Evolutionary conservation across 2,888 invertebrate species (phyloP).

Genomic region (Lasioglossum villosulum): DNA sequence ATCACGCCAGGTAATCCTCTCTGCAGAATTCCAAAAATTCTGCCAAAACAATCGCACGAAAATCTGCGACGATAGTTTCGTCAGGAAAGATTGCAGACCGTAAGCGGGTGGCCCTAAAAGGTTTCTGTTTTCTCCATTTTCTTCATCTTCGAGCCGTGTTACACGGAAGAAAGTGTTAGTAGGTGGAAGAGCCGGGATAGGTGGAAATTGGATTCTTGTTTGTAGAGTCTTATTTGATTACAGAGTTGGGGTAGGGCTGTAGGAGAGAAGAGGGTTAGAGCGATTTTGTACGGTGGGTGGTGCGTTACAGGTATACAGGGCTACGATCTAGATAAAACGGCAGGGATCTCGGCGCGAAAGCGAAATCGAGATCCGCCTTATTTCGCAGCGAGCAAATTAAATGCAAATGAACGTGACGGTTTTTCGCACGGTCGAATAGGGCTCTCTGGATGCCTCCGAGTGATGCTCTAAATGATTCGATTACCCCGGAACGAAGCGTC

Average conservation of each 20-base stretch:
- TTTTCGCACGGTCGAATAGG: neutral
- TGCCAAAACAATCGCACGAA: neutral
- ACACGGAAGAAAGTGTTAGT: conserved; percentile 38
- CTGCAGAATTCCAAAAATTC: neutral
- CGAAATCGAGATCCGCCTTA: conserved; percentile 42
- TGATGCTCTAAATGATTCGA: conserved; percentile 38
- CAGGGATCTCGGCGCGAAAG: conserved; percentile 20
- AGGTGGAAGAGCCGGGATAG: conserved; percentile 13
- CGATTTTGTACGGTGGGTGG: conserved; percentile 56
- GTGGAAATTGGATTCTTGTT: conserved; percentile 69
- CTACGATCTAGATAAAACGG: conserved; percentile 21
- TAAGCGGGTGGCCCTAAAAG: conserved; percentile 8
- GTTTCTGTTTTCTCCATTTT: conserved; percentile 24
- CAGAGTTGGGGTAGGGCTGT: conserved; percentile 23
- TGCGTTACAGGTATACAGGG: conserved; percentile 38
- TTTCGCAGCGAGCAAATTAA: conserved; percentile 41
- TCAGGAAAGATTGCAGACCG: conserved; percentile 11
- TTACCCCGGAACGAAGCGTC: conserved; percentile 26
- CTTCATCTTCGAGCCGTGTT: conserved; percentile 15
- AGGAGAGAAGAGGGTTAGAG: conserved; percentile 17
- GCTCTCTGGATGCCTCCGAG: neutral
- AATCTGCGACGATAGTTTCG: neutral
- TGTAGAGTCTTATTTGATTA: conserved; percentile 67
- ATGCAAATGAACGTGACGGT: conserved; percentile 44
- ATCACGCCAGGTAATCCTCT: neutral